Conservation (phyloP, 2,113 vertebrate species). For the Phycodurus eques region DNA sequence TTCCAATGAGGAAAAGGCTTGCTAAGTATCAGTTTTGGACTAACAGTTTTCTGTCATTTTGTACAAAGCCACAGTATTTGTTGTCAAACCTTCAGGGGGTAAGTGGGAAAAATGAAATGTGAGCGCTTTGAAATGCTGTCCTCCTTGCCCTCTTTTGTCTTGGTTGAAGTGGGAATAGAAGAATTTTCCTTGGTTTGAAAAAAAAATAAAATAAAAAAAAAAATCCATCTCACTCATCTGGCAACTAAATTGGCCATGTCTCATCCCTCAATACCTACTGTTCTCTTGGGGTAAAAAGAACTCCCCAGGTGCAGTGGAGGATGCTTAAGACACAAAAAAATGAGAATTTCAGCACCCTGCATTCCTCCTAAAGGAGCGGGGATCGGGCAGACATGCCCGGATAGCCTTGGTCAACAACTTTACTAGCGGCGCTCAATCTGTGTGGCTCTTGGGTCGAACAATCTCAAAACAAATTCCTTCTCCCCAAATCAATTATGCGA, state of each 20-base stretch:
- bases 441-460: no score
- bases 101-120: slow-evolving; percentile 57
- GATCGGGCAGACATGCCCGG: slow-evolving; percentile 40
- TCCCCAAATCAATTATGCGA: neutral
- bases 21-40: slow-evolving; percentile 47
- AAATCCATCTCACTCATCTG: slow-evolving; percentile 49
- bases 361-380: slow-evolving; percentile 54
- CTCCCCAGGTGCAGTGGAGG: slow-evolving; percentile 33
- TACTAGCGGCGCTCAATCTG: neutral
- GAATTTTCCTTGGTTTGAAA: slow-evolving; percentile 18
- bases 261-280: slow-evolving; percentile 66
- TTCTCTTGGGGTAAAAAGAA: slow-evolving; percentile 48
- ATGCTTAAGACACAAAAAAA: slow-evolving; percentile 14
- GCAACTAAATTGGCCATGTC: slow-evolving; percentile 66
- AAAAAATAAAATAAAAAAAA: neutral
- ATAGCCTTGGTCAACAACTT: slow-evolving; percentile 47
- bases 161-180: slow-evolving; percentile 7
- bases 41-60: slow-evolving; percentile 58
- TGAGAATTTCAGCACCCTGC: slow-evolving; percentile 27
- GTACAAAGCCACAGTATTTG: slow-evolving; percentile 49
- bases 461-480: neutral
- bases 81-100: slow-evolving; percentile 58
- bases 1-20: slow-evolving; percentile 66
- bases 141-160: slow-evolving; percentile 8
- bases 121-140: slow-evolving; percentile 43